A percentile compares a stretch with the other conserved stretches of the same genome.
These are phyloP conservation scores for Amorpha juglandis DNA, from an alignment of 2,888 invertebrate genomes.

Conservation along the genomic window DNA sequence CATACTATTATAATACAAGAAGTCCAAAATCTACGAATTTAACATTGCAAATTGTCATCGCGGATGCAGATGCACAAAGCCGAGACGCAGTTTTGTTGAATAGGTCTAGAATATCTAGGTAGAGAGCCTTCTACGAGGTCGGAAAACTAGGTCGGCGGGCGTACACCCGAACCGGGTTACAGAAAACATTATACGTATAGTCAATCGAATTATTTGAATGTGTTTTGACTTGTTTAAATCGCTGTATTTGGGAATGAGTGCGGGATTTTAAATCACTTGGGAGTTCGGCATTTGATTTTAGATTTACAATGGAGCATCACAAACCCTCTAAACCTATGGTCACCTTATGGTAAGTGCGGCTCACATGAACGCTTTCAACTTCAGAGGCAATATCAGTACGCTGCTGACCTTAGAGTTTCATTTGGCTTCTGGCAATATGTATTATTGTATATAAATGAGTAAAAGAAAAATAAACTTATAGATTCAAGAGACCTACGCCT, in stretches of 20 bases:
- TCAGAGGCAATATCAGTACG: no score
- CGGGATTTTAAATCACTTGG: background rate
- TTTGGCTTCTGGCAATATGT: no score
- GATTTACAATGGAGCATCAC: background rate
- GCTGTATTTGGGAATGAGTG: conserved; percentile 6
- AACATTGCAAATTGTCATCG: conserved; percentile 19
- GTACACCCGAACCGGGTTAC: conserved; percentile 58
- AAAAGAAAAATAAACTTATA: no score
- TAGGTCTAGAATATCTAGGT: conserved; percentile 22
- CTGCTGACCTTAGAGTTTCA: no score
- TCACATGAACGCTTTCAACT: no score
- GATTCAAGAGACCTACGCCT: no score
- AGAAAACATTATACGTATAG: conserved; percentile 28
- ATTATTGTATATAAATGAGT: no score
- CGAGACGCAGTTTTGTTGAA: conserved; percentile 17
- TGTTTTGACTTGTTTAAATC: conserved; percentile 22
- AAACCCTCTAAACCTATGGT: no score
- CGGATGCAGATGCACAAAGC: conserved; percentile 14
- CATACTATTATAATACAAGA: conserved; percentile 20
- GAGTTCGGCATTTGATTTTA: background rate
- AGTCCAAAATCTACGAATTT: conserved; percentile 7
- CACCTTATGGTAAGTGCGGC: no score
- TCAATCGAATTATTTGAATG: conserved; percentile 25
- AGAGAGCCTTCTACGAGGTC: conserved; percentile 49
- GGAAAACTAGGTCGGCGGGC: conserved; percentile 65